A percentile compares a stretch with the other conserved stretches of the same genome.
Conservation (phyloP, 2,797 vertebrate species). For the Phylloscopus collybita region DNA sequence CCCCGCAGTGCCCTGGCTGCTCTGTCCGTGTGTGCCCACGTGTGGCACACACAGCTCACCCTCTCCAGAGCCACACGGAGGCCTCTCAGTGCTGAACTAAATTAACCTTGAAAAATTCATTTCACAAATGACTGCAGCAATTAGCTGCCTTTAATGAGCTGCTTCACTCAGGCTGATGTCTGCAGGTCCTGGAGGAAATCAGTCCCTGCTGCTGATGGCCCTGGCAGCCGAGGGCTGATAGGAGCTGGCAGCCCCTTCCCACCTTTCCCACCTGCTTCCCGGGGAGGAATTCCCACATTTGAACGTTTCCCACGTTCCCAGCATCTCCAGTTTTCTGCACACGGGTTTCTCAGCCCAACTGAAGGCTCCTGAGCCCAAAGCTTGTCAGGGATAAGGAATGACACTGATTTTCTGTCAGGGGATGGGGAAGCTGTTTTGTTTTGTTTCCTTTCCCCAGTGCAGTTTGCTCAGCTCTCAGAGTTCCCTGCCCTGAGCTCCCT, state of each 20-base stretch:
- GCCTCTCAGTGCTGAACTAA: background rate
- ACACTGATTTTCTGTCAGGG: background rate
- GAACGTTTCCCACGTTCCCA: no score
- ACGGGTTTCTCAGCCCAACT: background rate
- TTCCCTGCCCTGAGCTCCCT: background rate
- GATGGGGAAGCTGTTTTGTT: background rate
- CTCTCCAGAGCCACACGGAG: background rate
- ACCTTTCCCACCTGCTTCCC: background rate
- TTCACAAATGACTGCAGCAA: constrained; percentile 53
- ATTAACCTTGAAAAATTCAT: constrained; percentile 62
- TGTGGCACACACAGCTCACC: accelerated
- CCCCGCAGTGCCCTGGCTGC: no score
- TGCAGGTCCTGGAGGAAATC: constrained; percentile 54
- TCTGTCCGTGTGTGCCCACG: background rate
- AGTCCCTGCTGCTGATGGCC: background rate
- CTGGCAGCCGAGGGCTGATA: background rate
- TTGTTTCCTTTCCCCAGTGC: background rate
- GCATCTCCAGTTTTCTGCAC: background rate
- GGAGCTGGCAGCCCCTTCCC: background rate
- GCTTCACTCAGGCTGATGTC: background rate
- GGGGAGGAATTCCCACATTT: background rate
- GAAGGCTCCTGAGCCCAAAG: background rate
- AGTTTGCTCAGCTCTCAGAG: background rate
- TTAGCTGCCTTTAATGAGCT: constrained; percentile 62
- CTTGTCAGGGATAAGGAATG: background rate